Evolutionary conservation across 2,888 invertebrate genomes (phyloP).

Genomic region (Tiliacea citrago): DNA sequence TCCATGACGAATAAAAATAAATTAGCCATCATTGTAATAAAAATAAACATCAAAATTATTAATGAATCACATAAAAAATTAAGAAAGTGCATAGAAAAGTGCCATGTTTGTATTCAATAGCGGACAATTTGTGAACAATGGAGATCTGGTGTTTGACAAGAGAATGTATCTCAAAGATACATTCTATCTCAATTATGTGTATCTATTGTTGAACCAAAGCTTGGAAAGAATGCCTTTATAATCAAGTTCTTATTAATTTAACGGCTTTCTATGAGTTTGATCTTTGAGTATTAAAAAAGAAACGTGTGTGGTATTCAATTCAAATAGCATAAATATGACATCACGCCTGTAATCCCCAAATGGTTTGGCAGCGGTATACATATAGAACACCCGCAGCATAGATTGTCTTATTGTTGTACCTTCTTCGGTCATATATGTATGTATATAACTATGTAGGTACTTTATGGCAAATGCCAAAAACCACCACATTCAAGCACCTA

Average conservation of each 20-base stretch:
- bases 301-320: background rate
- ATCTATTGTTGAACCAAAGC: background rate
- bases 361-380: background rate
- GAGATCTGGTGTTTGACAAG: conserved; percentile 12
- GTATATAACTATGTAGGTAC: background rate
- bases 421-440: too few relatives aligned
- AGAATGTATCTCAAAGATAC: background rate
- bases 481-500: background rate
- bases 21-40: conserved; percentile 6
- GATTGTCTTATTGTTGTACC: too few relatives aligned
- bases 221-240: background rate
- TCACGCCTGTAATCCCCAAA: background rate
- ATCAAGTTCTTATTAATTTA: background rate
- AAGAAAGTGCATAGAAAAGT: too few relatives aligned
- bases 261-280: background rate
- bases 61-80: too few relatives aligned
- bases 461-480: background rate
- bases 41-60: conserved; percentile 19
- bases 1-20: background rate
- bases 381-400: background rate
- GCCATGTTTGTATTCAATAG: conserved; percentile 1
- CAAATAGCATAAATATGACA: background rate
- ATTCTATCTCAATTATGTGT: conserved; percentile 13
- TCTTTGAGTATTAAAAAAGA: background rate
- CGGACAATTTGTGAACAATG: conserved; percentile 23